These are phyloP conservation scores for Perodicticus potto DNA, from an alignment of 2,797 vertebrate species.

Conservation along the genomic window DNA sequence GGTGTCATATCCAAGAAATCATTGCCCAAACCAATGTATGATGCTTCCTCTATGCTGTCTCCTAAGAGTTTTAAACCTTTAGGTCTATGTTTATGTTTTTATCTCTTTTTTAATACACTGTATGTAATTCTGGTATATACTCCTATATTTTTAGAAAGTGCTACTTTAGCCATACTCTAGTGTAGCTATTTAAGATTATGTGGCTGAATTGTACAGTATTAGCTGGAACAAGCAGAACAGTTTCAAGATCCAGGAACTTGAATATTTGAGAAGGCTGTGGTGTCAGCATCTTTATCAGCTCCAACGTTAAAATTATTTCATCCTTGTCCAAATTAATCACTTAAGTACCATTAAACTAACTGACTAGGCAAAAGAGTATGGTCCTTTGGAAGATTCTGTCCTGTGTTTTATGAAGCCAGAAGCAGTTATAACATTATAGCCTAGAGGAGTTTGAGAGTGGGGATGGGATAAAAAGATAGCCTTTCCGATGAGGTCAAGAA, in stretches of 20 bases:
- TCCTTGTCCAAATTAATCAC: constrained; percentile 29
- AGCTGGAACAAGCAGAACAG: not conserved
- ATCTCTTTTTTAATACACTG: not conserved
- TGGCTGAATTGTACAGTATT: constrained; percentile 40
- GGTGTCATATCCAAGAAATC: constrained; percentile 7
- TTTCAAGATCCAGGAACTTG: not conserved
- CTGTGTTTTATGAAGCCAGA: constrained; percentile 29
- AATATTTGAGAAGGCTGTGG: constrained; percentile 47
- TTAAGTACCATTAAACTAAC: constrained; percentile 59
- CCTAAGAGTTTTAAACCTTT: constrained; percentile 25
- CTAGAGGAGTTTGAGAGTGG: constrained; percentile 16
- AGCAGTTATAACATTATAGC: constrained; percentile 4
- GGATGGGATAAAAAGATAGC: not conserved
- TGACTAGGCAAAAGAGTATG: constrained; percentile 40
- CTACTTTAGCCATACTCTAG: not conserved
- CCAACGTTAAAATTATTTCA: constrained; percentile 44
- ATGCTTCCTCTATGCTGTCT: constrained; percentile 1
- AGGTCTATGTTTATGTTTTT: not conserved
- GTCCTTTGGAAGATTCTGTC: constrained; percentile 27
- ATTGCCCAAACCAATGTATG: not conserved
- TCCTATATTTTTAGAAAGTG: not conserved
- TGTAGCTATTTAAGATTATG: constrained; percentile 8
- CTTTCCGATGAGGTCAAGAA: not conserved
- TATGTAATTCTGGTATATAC: not conserved
- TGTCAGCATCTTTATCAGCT: constrained; percentile 43